These are phyloP conservation scores for Urophycis tenuis DNA, from an alignment of 2,797 vertebrate species.

Conservation along the genomic window DNA sequence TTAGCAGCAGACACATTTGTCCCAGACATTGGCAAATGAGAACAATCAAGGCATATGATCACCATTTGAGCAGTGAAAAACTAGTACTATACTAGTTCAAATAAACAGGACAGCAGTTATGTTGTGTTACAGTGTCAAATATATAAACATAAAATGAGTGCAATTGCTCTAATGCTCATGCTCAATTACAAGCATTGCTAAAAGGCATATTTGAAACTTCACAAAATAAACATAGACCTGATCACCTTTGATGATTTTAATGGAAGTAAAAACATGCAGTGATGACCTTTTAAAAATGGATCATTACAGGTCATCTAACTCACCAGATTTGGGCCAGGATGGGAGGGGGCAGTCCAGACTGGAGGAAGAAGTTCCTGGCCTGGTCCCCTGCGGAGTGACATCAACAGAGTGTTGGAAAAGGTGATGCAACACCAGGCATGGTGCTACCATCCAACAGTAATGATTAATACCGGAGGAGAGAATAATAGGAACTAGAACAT, in stretches of 20 bases:
- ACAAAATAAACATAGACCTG: not conserved
- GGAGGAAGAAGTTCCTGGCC: slow-evolving; percentile 86
- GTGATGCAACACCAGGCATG: slow-evolving; percentile 9
- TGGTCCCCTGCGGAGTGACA: slow-evolving; percentile 79
- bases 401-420: slow-evolving; percentile 19
- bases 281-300: too few species aligned
- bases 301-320: slow-evolving; percentile 50
- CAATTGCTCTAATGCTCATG: not conserved
- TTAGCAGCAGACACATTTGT: not conserved
- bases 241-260: not conserved
- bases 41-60: too few species aligned
- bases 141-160: not conserved
- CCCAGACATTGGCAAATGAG: too few species aligned
- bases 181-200: not conserved
- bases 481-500: too few species aligned
- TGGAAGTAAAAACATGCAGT: not conserved
- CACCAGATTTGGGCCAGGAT: slow-evolving; percentile 97
- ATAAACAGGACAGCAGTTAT: too few species aligned
- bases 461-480: not conserved
- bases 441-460: not conserved
- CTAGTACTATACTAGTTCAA: too few species aligned
- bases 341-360: slow-evolving; percentile 70
- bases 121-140: too few species aligned
- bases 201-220: not conserved
- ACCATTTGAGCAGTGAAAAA: too few species aligned